Percentiles rank a stretch among this genome's conserved stretches.
Conservation (phyloP, 2,113 vertebrate genomes). For the Labeo catla region DNA sequence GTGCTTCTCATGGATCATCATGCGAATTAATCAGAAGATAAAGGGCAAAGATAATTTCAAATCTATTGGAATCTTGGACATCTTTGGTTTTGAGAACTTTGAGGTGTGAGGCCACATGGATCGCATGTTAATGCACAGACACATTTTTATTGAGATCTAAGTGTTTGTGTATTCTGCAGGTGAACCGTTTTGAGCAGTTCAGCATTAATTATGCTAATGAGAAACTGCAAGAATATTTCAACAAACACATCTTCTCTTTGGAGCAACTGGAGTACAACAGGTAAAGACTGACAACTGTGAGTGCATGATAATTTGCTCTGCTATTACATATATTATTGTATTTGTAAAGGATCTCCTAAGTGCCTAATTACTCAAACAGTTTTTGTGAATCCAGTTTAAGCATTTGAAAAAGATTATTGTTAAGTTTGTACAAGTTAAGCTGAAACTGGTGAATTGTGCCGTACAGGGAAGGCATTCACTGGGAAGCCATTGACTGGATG, state of each 20-base stretch:
- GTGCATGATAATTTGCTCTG: not conserved
- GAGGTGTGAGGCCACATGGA: constrained; percentile 72
- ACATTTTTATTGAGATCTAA: not conserved
- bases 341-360: not conserved
- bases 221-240: constrained; percentile 94
- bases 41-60: constrained; percentile 93
- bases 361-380: not conserved
- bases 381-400: not conserved
- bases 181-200: constrained; percentile 94
- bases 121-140: not conserved
- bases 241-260: constrained; percentile 94
- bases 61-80: constrained; percentile 94
- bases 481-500: constrained; percentile 97
- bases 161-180: constrained; percentile 69
- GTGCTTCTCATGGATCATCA: constrained; percentile 93
- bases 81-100: constrained; percentile 94
- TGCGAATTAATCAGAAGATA: constrained; percentile 88
- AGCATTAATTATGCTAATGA: constrained; percentile 95
- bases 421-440: not conserved
- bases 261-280: constrained; percentile 95
- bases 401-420: not conserved
- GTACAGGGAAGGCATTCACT: constrained; percentile 87
- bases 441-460: not conserved
- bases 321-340: not conserved
- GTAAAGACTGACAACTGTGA: constrained; percentile 61